Evolutionary conservation across 2,113 vertebrate genomes (phyloP).

Genomic region (Pimephales promelas): DNA sequence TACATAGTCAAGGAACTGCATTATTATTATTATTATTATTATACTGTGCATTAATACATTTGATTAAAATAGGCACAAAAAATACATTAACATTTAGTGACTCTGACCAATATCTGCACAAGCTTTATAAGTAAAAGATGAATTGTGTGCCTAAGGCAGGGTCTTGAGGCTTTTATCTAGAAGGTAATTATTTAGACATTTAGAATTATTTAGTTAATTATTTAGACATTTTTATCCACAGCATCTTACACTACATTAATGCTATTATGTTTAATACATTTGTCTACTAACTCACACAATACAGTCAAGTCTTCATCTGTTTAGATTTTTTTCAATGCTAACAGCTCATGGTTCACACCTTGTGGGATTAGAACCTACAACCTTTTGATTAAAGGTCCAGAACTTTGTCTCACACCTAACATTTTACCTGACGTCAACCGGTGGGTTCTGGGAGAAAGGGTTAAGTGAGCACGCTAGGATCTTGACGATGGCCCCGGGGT

Average conservation of each 20-base stretch:
- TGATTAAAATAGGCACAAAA: not conserved
- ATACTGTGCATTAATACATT: not conserved
- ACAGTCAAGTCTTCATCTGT: not conserved
- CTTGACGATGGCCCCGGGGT: constrained; percentile 93
- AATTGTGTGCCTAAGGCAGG: no score
- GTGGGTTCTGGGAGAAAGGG: constrained; percentile 90
- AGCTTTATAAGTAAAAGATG: not conserved
- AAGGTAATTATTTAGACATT: no score
- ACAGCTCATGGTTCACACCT: not conserved
- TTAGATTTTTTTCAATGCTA: not conserved
- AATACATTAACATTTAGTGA: not conserved
- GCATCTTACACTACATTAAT: no score
- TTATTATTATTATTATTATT: not conserved
- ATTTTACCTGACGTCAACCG: constrained; percentile 90
- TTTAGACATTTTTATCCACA: no score
- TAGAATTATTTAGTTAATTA: no score
- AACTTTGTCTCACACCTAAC: not conserved
- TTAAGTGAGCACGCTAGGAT: constrained; percentile 97
- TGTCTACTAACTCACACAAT: constrained; percentile 9
- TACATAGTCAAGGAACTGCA: not conserved
- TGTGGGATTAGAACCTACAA: not conserved
- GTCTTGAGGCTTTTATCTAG: no score
- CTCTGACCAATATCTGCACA: not conserved
- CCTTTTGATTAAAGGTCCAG: not conserved
- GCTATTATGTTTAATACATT: not conserved